These are phyloP conservation scores for Lytechinus pictus DNA, from an alignment of 35 echinoderm and acorn worm genomes.

Conservation along the genomic window DNA sequence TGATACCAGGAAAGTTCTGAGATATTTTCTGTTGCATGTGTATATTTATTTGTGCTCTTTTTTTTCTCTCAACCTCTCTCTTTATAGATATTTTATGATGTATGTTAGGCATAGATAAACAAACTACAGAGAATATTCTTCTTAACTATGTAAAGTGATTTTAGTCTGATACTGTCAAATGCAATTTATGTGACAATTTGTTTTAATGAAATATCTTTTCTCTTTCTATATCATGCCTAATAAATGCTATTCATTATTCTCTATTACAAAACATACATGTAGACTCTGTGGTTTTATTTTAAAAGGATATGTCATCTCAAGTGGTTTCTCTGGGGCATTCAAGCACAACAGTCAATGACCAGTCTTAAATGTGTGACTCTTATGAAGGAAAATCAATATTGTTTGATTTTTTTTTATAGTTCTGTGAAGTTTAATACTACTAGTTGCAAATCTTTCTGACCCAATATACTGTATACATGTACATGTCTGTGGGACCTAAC, in stretches of 20 bases:
- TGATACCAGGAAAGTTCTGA: not conserved
- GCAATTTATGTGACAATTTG: not conserved
- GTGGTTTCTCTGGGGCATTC: too few species aligned
- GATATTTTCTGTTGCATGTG: not conserved
- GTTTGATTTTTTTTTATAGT: too few species aligned
- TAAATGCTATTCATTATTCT: not conserved
- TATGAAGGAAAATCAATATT: too few species aligned
- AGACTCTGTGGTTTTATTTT: too few species aligned
- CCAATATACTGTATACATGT: too few species aligned
- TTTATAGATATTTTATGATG: not conserved
- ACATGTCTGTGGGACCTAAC: too few species aligned
- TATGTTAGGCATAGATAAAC: not conserved
- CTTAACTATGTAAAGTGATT: not conserved
- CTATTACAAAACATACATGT: not conserved
- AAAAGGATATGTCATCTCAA: too few species aligned
- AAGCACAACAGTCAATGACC: too few species aligned
- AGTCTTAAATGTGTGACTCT: too few species aligned
- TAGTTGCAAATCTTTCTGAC: too few species aligned
- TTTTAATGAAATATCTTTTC: not conserved
- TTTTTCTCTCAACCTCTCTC: not conserved
- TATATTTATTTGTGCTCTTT: not conserved
- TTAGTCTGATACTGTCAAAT: not conserved
- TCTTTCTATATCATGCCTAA: not conserved
- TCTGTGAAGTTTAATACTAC: too few species aligned
- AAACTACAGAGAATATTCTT: not conserved